Base-by-base conservation (phyloP, 2,797 vertebrate species). In the Threskiornis aethiopicus region DNA sequence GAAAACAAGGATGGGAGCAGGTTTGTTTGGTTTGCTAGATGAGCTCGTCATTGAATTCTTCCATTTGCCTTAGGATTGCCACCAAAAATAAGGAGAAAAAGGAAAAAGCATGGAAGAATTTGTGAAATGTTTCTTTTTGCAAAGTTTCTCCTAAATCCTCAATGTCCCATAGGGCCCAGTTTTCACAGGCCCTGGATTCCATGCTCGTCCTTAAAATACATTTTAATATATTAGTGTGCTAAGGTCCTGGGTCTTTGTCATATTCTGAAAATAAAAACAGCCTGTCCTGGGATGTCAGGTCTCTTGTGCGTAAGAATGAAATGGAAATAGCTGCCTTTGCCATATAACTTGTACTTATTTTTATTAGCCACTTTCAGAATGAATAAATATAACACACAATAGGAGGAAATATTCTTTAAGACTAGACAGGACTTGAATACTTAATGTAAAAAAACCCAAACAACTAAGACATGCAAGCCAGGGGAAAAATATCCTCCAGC, bases 271-370 rank as follows among this genome's bases (percentile, higher is more conserved):
- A 94, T 87, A 87, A 97, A 91, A 95, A 35, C 91, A 84, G 81
- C 69, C 82, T 92, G 82, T 95, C 82, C 67, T 87, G 95, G 72
- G 84, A 82, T 90, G 93, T 87, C 69, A 93, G 89, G 61, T 83
- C 84, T 85, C 94, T 89, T 80, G 85, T 72, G 92, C 46, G 1
- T 81, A 89, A 93, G 78, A 96, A 89, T 91, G 90, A 93, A 95
- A 95, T 95, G 88, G 75, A 96, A 95, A 95, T 94, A 89, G 89
- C 83, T 89, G 93, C 78, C 83, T 94, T 92, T 95, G 90, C 89
- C 92, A 77, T 92, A 54, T 90, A 86, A 86, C 49, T 94, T 89
- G 46, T 79, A 58, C 69, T 95, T 96, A 77, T 49, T 97, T 97
- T 96, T 97, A 95, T 96, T 96, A 94, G 67, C 5, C 5, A 33